phyloP scores from a whole-genome alignment of 1,140 invertebrate genomes.

The Drosophila ogumai region DNA sequence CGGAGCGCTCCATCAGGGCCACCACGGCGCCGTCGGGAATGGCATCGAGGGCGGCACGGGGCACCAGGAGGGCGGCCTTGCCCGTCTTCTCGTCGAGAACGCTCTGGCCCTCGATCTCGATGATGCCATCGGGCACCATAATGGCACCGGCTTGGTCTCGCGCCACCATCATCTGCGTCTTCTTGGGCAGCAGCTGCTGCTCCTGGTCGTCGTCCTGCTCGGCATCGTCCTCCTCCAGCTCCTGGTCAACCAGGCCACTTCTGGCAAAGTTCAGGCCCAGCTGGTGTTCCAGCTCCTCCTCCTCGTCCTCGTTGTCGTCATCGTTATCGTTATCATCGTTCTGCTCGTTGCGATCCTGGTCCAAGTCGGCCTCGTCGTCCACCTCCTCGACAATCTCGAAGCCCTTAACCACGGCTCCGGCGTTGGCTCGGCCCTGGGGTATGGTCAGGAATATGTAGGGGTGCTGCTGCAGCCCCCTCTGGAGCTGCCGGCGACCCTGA shows the following conservation, averaged over 20 bases:
- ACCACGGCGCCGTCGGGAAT: constrained; percentile 81
- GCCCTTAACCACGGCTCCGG: constrained; percentile 65
- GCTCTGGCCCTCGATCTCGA: constrained; percentile 81
- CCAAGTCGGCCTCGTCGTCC: constrained; percentile 3
- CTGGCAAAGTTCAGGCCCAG: constrained; percentile 47
- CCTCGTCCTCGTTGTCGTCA: constrained; percentile 29
- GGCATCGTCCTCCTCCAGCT: constrained; percentile 38
- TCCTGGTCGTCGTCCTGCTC: constrained; percentile 43
- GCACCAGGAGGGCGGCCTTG: constrained; percentile 73
- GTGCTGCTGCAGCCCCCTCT: constrained; percentile 42
- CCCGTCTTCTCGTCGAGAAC: constrained; percentile 80
- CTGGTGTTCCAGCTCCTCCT: constrained; percentile 44
- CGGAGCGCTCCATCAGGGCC: constrained; percentile 72
- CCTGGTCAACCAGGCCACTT: constrained; percentile 33
- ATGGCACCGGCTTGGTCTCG: constrained; percentile 78
- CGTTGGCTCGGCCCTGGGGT: constrained; percentile 67
- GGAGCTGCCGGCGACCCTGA: constrained; percentile 32
- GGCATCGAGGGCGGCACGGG: constrained; percentile 73
- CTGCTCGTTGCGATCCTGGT: constrained; percentile 16
- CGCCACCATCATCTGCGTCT: constrained; percentile 76
- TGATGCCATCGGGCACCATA: constrained; percentile 80
- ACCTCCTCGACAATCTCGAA: constrained; percentile 63
- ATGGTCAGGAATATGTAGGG: constrained; percentile 71
- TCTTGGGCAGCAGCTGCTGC: constrained; percentile 51
- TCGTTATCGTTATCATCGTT: background rate